phyloP scores from a whole-genome alignment of 2,888 invertebrate genomes.

The Orthosia cruda region DNA sequence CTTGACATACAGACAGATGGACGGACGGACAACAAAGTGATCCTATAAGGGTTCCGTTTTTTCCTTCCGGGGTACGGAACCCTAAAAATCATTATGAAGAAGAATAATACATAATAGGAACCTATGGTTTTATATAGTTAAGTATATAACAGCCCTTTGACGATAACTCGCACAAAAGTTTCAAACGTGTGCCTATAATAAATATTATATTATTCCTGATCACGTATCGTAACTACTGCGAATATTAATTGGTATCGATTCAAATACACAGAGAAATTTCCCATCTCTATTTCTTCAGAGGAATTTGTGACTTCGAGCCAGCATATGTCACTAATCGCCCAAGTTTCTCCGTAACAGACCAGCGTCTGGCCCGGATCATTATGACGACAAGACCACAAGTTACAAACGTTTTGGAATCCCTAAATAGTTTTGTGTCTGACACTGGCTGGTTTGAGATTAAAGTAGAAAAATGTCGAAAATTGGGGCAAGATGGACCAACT shows the following conservation, averaged over 20 bases:
- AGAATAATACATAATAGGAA: background rate
- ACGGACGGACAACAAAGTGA: too few species aligned
- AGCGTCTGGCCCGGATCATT: conserved; percentile 30
- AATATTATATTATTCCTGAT: conserved; percentile 14
- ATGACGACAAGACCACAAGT: conserved; percentile 13
- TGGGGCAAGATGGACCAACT: background rate
- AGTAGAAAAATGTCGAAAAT: background rate
- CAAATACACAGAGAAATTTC: conserved; percentile 20
- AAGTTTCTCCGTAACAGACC: conserved; percentile 51
- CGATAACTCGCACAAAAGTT: background rate
- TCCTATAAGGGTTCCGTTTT: too few species aligned
- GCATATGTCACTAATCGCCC: conserved; percentile 62
- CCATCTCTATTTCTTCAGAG: conserved; percentile 42
- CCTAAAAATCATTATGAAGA: too few species aligned
- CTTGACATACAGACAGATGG: too few species aligned
- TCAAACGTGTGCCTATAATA: conserved; percentile 7
- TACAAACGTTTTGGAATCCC: conserved; percentile 2
- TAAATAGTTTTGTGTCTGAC: background rate
- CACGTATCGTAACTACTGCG: conserved; percentile 41
- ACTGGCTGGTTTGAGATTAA: background rate
- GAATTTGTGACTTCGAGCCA: conserved; percentile 23
- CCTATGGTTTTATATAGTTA: background rate
- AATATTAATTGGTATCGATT: conserved; percentile 33
- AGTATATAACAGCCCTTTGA: background rate
- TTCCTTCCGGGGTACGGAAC: too few species aligned